Evolutionary conservation across 2,888 invertebrate genomes (phyloP), one percentile per base, ranked within the genome.

Genomic region (Sesia apiformis): DNA sequence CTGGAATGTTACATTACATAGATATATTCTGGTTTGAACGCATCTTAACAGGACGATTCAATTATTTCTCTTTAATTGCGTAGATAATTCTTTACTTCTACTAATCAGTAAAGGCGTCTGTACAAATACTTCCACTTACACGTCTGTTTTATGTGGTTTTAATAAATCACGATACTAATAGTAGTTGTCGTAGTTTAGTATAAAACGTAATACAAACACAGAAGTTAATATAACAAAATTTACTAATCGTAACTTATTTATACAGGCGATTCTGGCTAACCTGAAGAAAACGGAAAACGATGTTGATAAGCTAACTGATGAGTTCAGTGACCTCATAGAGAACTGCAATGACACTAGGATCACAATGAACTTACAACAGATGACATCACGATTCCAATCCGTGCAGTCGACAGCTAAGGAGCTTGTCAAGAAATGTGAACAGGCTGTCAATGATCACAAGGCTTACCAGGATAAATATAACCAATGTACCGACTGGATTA

Each of bases 381-480:
- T 97, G 58, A 94, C 95, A 1, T 96, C 97, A 4, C 91, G 97
- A 56, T 97, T 97, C 87, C 96, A 97, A 76, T 95, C 97, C 0
- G 94, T 97, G 52, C 96, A 97, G 78, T 93, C 94, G 0, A 97
- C 97, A 0, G 94, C 96, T 3, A 96, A 95, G 84, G 97, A 97
- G 81, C 93, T 97, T 40, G 92, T 97, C 1, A 97, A 97, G 78
- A 97, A 97, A 83, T 97, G 97, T 70, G 97, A 97, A 68, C 96
- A 97, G 85, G 94, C 96, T 4, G 93, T 96, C 0, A 90, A 91
- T 54, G 96, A 97, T 70, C 97, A 97, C 65, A 92, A 92, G 58
- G 89, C 91, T 0, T 97, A 94, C 71, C 92, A 94, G 67, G 95
- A 95, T 1, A 96, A 96, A 65, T 96, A 96, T 70, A 94, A 94